Evolutionary conservation across 1,140 invertebrate species (phyloP), one percentile per base, ranked within the genome.

Genomic region (Drosophila repleta): DNA sequence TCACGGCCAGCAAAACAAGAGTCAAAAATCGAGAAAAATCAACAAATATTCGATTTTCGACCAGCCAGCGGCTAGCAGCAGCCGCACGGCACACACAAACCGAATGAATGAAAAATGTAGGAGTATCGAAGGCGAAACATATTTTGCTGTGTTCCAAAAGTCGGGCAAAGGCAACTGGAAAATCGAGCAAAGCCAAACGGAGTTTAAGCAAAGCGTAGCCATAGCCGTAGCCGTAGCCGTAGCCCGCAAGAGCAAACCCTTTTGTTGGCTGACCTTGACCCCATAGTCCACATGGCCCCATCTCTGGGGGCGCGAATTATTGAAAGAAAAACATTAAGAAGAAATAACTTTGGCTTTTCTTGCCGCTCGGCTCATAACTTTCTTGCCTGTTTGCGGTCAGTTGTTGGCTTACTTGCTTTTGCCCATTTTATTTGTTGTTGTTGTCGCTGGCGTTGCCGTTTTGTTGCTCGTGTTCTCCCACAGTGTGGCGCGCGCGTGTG

Each of bases 301-400:
- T 29, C 26, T 17, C 24, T 45, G 15, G 8, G 11, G 37, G 39
- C 77, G 55, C 32, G 71, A 79, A 78, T 78, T 81, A 78, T 82
- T 77, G 79, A 82, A 81, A 81, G 74, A 82, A 77, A 82, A 82
- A 76, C 73, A 80, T 81, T 81, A 73, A 61, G 68, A 73, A 62
- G 35, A 61, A 65, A 64, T 71, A 48, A 48, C 57, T 43, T 20
- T 10, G 53, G 32, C 18, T 13, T 5, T 13, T 20, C 24, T 21
- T n/a, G 13, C n/a, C 39, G 1, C 18, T 13, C 32, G 4, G 10
- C 37, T 73, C 73, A 71, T 71, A 70, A 71, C 68, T 65, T 71
- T 71, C 52, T 57, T 65, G 68, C 52, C 39, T 57, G 68, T 65
- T 71, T 71, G 68, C 68, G 74, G 66, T 81, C 78, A 72, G 77